Percentiles rank a stretch among this genome's conserved stretches.
phyloP scores from a whole-genome alignment of 2,797 vertebrate genomes.

The Sternotherus odoratus region DNA sequence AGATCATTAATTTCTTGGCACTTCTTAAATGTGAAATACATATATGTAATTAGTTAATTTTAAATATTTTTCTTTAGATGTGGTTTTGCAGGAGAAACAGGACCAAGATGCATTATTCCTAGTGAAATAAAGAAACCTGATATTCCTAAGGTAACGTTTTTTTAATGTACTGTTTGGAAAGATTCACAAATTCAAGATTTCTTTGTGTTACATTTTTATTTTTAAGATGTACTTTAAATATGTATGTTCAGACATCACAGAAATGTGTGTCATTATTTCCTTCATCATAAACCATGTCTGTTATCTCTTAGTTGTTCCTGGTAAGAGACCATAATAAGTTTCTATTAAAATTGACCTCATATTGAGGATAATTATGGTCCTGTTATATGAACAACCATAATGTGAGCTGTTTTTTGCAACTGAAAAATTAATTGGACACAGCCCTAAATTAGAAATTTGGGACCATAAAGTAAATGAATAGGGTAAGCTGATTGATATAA shows the following conservation, averaged over 20 bases:
- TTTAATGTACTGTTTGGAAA: background rate
- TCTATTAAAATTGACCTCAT: background rate
- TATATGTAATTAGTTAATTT: background rate
- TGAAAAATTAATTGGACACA: background rate
- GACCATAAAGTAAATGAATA: background rate
- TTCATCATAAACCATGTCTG: background rate
- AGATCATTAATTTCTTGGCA: background rate
- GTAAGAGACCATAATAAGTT: background rate
- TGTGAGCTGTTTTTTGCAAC: background rate
- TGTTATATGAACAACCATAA: background rate
- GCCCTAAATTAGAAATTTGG: background rate
- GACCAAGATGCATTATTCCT: conserved; percentile 97
- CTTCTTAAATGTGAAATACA: background rate
- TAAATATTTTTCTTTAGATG: conserved; percentile 83
- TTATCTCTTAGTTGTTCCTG: rapidly evolving
- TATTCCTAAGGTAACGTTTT: conserved; percentile 85
- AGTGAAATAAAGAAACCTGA: conserved; percentile 94
- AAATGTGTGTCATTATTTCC: rapidly evolving
- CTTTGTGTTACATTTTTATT: background rate
- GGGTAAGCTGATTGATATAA: background rate
- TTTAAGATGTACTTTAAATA: background rate
- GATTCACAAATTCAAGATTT: background rate
- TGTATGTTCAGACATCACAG: rapidly evolving
- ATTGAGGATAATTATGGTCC: background rate
- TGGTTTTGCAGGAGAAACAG: conserved; percentile 98